Conservation (phyloP, 1,140 invertebrate genomes). For the Drosophila truncata region DNA sequence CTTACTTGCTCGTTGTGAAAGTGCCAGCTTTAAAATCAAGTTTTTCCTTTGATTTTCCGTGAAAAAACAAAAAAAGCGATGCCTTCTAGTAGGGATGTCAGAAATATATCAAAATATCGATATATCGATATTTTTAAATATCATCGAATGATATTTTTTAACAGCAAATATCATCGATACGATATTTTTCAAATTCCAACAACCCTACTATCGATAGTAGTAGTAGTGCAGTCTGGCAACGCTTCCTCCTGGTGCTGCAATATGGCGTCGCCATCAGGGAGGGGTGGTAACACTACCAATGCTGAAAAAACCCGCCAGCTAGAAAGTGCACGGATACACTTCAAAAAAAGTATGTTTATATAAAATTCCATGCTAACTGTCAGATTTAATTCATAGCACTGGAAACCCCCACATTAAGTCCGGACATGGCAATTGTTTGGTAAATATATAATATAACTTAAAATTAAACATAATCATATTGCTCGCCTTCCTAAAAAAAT, state of each 20-base stretch:
- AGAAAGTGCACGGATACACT: neutral
- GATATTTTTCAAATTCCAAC: too few species aligned
- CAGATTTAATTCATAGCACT: conserved; percentile 1
- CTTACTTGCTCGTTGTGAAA: neutral
- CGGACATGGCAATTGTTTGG: neutral
- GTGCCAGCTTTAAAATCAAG: neutral
- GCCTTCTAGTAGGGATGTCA: too few species aligned
- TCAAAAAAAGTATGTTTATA: neutral
- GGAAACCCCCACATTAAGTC: neutral
- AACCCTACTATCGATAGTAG: too few species aligned
- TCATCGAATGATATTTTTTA: too few species aligned
- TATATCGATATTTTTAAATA: too few species aligned
- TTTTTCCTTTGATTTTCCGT: conserved; percentile 1
- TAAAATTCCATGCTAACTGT: too few species aligned
- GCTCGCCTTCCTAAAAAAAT: conserved; percentile 26
- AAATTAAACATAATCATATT: conserved; percentile 26
- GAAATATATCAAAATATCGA: too few species aligned
- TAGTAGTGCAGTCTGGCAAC: too few species aligned
- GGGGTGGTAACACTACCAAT: neutral
- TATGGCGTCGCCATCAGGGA: neutral
- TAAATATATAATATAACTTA: conserved; percentile 28
- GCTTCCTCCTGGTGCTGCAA: too few species aligned
- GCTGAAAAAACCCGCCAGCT: neutral
- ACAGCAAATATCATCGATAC: too few species aligned
- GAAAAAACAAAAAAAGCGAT: conserved; percentile 23